Conservation (phyloP, 2,113 vertebrate genomes). For the Engraulis encrasicolus region DNA sequence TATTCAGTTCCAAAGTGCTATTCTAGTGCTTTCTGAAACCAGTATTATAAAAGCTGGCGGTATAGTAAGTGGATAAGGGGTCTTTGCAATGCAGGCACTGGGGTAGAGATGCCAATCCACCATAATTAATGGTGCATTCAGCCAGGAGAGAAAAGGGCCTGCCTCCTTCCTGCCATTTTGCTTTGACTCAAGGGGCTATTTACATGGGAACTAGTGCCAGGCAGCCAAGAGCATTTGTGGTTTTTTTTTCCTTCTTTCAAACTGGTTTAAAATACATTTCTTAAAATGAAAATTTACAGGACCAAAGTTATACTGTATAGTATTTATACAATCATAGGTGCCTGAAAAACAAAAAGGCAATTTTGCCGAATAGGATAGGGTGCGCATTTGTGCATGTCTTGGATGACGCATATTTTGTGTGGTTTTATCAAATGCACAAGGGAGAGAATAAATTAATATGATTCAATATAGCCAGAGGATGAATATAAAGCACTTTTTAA, state of each 20-base stretch:
- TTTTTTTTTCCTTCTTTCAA: too few species aligned
- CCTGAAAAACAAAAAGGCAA: neutral
- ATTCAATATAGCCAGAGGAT: neutral
- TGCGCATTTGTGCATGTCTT: neutral
- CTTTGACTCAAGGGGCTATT: constrained; percentile 19
- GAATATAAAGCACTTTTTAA: neutral
- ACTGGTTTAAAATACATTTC: neutral
- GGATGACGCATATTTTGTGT: neutral
- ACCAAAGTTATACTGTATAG: neutral
- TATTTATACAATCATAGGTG: neutral
- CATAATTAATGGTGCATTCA: constrained; percentile 20
- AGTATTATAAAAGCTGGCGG: neutral
- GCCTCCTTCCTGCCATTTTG: constrained; percentile 17
- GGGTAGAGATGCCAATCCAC: constrained; percentile 5
- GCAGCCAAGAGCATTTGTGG: neutral
- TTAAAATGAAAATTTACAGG: neutral
- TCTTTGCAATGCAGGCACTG: neutral
- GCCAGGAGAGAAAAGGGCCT: neutral
- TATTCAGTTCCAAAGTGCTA: neutral
- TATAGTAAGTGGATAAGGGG: neutral
- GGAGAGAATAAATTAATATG: neutral
- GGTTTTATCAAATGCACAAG: neutral
- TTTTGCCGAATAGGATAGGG: neutral
- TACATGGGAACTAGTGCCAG: neutral
- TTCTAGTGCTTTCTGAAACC: constrained; percentile 10